Percentiles rank a stretch among this genome's conserved stretches.
phyloP scores from a whole-genome alignment of 2,888 invertebrate species.

The Cremastobaeus sp. region DNA sequence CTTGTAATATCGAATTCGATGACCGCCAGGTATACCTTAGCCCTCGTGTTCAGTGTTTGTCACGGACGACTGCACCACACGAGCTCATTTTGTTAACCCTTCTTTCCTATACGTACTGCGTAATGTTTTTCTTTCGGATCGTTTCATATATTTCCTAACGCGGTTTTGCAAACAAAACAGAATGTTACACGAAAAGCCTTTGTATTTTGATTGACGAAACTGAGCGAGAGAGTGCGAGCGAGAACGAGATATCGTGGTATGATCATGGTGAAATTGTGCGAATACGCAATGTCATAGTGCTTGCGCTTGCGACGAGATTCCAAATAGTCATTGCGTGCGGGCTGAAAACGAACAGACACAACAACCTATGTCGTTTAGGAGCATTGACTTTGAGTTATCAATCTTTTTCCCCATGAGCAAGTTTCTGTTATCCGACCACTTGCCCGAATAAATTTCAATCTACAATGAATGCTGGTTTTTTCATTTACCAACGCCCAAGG shows the following conservation, averaged over 20 bases:
- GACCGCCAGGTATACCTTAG: slow-evolving; percentile 67
- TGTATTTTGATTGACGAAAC: slow-evolving; percentile 42
- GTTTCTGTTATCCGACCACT: slow-evolving; percentile 58
- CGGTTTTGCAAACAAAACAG: slow-evolving; percentile 49
- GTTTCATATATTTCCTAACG: slow-evolving; percentile 50
- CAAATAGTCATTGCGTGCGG: slow-evolving; percentile 58
- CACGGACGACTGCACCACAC: slow-evolving; percentile 65
- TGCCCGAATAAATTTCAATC: slow-evolving; percentile 63
- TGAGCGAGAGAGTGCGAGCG: slow-evolving; percentile 27
- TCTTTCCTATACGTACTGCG: slow-evolving; percentile 6
- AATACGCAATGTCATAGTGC: slow-evolving; percentile 56
- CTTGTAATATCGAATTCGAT: slow-evolving; percentile 73
- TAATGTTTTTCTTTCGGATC: slow-evolving; percentile 34
- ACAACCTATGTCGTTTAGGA: slow-evolving; percentile 70
- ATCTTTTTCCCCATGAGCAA: slow-evolving; percentile 70
- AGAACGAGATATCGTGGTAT: slow-evolving; percentile 36
- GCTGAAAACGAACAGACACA: slow-evolving; percentile 47
- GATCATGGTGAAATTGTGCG: slow-evolving; percentile 42
- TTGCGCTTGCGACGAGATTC: slow-evolving; percentile 55
- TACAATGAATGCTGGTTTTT: slow-evolving; percentile 34
- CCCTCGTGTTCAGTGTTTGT: slow-evolving; percentile 69
- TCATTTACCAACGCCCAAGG: too few relatives aligned
- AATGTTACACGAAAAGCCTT: slow-evolving; percentile 46
- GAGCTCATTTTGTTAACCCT: slow-evolving; percentile 46
- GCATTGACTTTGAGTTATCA: slow-evolving; percentile 74